Base-by-base conservation (phyloP, 2,113 vertebrate genomes). In the Brienomyrus longianalis region DNA sequence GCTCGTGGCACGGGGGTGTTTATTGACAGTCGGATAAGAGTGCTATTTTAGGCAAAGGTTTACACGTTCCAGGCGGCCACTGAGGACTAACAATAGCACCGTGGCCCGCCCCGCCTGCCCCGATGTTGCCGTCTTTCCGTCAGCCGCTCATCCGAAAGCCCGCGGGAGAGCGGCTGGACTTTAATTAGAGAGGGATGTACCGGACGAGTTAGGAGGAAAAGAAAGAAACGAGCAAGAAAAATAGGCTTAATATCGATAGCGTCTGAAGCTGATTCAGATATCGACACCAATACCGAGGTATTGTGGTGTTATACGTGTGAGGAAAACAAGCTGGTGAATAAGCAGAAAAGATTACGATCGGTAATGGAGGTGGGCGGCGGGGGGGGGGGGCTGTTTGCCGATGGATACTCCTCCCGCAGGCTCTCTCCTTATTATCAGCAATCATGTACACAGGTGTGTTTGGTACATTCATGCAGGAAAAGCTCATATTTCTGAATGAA, bases 1-100 rank as follows among this genome's bases (percentile, higher is more conserved):
- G 50, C 88, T 48, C 27, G 89, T 86, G 88, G 89, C 88, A 48
- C 35, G 17, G 66, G 87, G 59, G 43, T 51, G 45, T 87, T 91
- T 92, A 89, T 87, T 92, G 92, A 89, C 62, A 80, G 56, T 19
- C 56, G 80, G 87, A 91, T 89, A 83, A 89, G 45, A 74, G 52
- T 56, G 21, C 90, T 88, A 86, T 90, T 90, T 88, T 80, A 83
- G 90, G 74, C 66, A 31, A n/a, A 85, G 52, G 50, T 84, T 90
- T 77, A 83, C 89, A 80, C 51, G 27, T 89, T 83, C 50, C 23
- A 21, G 52, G 77, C 23, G 52, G 77, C 17, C 52, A 39, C 51
- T 2, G 85, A 27, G 15, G 19, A 43, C 80, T 92, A 90, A 90
- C 88, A 91, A 89, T 89, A 90, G 83, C 51, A 2, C 9, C 10